phyloP scores from a whole-genome alignment of 92 coral and sea anemone species.

The Scolanthus callimorphus region DNA sequence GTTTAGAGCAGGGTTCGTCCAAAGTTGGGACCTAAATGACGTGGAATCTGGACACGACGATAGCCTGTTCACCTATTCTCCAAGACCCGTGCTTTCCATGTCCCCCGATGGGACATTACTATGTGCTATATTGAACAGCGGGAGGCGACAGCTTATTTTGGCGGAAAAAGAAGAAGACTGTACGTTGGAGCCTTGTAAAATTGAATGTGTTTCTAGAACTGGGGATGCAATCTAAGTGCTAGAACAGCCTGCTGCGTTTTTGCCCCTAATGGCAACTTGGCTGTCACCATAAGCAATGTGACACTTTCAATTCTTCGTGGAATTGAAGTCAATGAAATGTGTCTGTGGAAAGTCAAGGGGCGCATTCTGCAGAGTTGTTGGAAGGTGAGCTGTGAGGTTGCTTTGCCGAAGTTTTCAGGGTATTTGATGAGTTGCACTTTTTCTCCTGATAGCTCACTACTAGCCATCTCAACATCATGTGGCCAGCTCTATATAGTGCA shows the following conservation, averaged over 20 bases:
- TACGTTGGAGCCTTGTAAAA: constrained; percentile 63
- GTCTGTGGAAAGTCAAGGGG: constrained; percentile 64
- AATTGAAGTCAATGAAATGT: constrained; percentile 59
- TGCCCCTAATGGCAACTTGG: constrained; percentile 66
- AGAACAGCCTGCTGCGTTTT: constrained; percentile 80
- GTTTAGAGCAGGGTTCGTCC: constrained; percentile 80
- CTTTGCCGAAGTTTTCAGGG: constrained; percentile 63
- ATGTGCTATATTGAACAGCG: constrained; percentile 77
- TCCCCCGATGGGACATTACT: constrained; percentile 72
- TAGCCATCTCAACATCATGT: constrained; percentile 67
- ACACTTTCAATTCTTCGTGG: constrained; percentile 44
- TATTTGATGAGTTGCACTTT: constrained; percentile 58
- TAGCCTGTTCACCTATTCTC: constrained; percentile 85
- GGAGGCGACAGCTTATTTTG: constrained; percentile 63
- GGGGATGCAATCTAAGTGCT: constrained; percentile 64
- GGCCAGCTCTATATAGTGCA: constrained; percentile 66
- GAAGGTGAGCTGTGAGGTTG: constrained; percentile 64
- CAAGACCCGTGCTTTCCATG: constrained; percentile 63
- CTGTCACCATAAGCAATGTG: constrained; percentile 71
- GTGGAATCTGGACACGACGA: constrained; percentile 55
- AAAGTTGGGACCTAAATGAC: constrained; percentile 64
- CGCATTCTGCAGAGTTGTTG: constrained; percentile 45
- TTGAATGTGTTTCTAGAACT: constrained; percentile 46
- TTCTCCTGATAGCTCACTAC: constrained; percentile 66
- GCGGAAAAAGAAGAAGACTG: constrained; percentile 43